These are phyloP conservation scores for Phymastichus coffea DNA, from an alignment of 1,140 invertebrate species.

Conservation along the genomic window DNA sequence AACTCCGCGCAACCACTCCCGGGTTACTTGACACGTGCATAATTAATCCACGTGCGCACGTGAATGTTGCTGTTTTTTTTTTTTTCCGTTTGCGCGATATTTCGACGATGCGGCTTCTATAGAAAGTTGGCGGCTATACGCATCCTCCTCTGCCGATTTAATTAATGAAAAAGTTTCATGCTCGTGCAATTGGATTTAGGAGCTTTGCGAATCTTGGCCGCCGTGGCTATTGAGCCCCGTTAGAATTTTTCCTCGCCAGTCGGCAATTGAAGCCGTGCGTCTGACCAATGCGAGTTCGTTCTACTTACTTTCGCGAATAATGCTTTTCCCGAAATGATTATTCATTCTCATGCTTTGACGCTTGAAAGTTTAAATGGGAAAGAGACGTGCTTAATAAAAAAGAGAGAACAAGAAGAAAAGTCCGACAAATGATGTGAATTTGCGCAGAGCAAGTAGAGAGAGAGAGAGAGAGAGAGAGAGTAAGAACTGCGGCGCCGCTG, in stretches of 20 bases:
- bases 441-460: background rate
- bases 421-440: no score
- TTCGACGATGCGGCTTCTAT: no score
- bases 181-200: background rate
- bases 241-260: no score
- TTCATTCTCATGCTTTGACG: no score
- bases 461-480: background rate
- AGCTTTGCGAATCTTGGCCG: no score
- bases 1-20: conserved; percentile 33
- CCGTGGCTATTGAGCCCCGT: no score
- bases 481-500: conserved; percentile 17
- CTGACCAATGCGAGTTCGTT: no score
- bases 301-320: no score
- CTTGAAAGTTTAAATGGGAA: no score
- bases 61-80: background rate
- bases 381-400: no score
- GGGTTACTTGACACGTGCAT: conserved; percentile 43
- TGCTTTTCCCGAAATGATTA: conserved; percentile 12
- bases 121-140: background rate
- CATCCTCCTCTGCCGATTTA: conserved; percentile 8
- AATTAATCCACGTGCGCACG: conserved; percentile 38
- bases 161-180: background rate
- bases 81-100: background rate
- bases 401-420: no score
- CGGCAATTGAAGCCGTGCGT: no score